Evolutionary conservation across 2,797 vertebrate species (phyloP).

Genomic region (Dromococcyx pavoninus): DNA sequence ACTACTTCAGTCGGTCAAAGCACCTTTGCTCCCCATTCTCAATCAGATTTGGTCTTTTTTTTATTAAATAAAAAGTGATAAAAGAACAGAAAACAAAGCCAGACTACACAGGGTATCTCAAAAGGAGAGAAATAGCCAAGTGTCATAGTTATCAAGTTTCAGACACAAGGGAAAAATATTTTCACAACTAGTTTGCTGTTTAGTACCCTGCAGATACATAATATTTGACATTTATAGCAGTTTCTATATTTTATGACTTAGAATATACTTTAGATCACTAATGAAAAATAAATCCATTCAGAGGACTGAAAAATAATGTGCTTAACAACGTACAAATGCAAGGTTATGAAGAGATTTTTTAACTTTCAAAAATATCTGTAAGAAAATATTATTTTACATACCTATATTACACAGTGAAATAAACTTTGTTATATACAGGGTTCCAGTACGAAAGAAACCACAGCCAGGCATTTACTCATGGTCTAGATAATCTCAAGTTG

Average conservation of each 20-base stretch:
- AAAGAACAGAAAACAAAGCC: not conserved
- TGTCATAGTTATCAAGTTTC: slow-evolving; percentile 14
- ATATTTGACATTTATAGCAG: slow-evolving; percentile 60
- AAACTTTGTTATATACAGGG: slow-evolving; percentile 68
- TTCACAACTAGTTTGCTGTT: slow-evolving; percentile 65
- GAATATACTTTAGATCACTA: slow-evolving; percentile 69
- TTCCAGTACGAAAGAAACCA: slow-evolving; percentile 55
- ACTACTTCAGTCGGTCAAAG: not conserved
- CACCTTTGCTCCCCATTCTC: slow-evolving; percentile 27
- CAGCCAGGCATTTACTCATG: slow-evolving; percentile 27
- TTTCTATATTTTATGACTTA: slow-evolving; percentile 62
- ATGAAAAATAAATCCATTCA: slow-evolving; percentile 73
- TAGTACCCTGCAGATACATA: slow-evolving; percentile 69
- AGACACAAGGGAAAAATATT: slow-evolving; percentile 59
- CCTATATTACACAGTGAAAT: slow-evolving; percentile 71
- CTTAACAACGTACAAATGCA: slow-evolving; percentile 61
- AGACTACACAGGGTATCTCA: not conserved
- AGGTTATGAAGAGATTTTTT: slow-evolving; percentile 57
- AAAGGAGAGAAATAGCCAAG: not conserved
- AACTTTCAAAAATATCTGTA: slow-evolving; percentile 75
- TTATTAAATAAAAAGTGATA: not conserved
- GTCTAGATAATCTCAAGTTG: slow-evolving; percentile 3
- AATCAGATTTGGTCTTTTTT: slow-evolving; percentile 30
- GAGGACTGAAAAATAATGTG: slow-evolving; percentile 55
- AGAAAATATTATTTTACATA: slow-evolving; percentile 78